These are phyloP conservation scores for Chymomyza amoena DNA, from an alignment of 2,888 invertebrate genomes.

Conservation along the genomic window DNA sequence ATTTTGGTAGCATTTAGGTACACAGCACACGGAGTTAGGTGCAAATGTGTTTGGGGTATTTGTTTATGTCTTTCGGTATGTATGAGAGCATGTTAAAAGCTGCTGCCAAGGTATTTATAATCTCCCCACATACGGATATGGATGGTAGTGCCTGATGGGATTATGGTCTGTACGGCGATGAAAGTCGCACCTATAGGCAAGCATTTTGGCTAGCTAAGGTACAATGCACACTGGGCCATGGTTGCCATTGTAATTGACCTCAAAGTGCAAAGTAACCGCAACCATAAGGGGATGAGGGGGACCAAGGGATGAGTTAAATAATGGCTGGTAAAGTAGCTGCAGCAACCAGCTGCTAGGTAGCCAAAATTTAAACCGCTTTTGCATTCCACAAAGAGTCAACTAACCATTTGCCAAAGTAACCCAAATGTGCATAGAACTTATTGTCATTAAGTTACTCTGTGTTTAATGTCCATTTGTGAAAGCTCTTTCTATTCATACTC, in stretches of 20 bases:
- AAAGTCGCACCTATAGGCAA: neutral
- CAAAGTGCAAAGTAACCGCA: slow-evolving; percentile 16
- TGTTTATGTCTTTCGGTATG: too few relatives aligned
- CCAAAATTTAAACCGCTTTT: neutral
- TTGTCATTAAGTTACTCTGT: neutral
- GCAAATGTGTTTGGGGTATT: slow-evolving; percentile 20
- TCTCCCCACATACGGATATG: neutral
- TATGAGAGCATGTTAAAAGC: neutral
- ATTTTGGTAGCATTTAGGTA: slow-evolving; percentile 26
- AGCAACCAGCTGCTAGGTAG: neutral
- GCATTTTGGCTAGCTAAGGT: slow-evolving; percentile 3
- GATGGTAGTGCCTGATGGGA: too few relatives aligned
- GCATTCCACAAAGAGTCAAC: neutral
- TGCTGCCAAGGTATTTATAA: neutral
- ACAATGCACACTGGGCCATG: neutral
- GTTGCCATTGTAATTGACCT: slow-evolving; percentile 30
- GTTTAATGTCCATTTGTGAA: neutral
- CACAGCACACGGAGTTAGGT: slow-evolving; percentile 34
- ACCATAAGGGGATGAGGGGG: too few relatives aligned
- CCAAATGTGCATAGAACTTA: neutral
- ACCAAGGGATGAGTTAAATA: neutral
- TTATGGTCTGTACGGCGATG: too few relatives aligned
- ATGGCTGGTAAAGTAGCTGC: neutral
- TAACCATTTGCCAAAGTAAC: neutral
- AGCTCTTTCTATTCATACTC: neutral